A percentile compares a stretch with the other conserved stretches of the same genome.
Evolutionary conservation across 2,888 invertebrate genomes (phyloP).

Genomic region (Pseudanteris insignis): DNA sequence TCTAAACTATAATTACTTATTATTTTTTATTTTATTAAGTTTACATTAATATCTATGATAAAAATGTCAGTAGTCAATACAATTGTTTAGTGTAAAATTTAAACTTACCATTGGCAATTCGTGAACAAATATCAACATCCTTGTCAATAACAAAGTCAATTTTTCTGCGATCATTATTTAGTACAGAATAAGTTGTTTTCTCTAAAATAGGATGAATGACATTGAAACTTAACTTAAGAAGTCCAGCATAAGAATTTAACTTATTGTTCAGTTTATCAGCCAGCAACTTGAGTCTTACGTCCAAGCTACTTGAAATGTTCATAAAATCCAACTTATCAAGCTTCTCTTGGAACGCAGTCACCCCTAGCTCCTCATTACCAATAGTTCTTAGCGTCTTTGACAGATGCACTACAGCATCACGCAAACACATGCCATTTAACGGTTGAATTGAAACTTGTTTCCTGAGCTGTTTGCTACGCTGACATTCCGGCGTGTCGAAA

Average conservation of each 20-base stretch:
- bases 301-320: constrained; percentile 50
- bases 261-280: constrained; percentile 57
- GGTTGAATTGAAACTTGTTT: constrained; percentile 62
- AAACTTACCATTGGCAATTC: constrained; percentile 54
- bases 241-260: constrained; percentile 51
- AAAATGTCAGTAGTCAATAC: too few species aligned
- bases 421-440: constrained; percentile 60
- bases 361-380: constrained; percentile 59
- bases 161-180: constrained; percentile 36
- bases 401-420: constrained; percentile 57
- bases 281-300: constrained; percentile 50
- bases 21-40: too few species aligned
- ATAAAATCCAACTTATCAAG: constrained; percentile 57
- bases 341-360: constrained; percentile 57
- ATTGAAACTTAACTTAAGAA: constrained; percentile 53
- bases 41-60: too few species aligned
- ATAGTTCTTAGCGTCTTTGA: constrained; percentile 53
- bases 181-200: constrained; percentile 48
- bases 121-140: constrained; percentile 53
- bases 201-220: constrained; percentile 54
- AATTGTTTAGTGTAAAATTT: too few species aligned
- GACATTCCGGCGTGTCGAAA: constrained; percentile 50
- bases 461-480: constrained; percentile 54
- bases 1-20: not conserved
- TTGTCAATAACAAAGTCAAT: constrained; percentile 44